Evolutionary conservation across 2,888 invertebrate species (phyloP).

Genomic region (Sarcophaga carnaria): DNA sequence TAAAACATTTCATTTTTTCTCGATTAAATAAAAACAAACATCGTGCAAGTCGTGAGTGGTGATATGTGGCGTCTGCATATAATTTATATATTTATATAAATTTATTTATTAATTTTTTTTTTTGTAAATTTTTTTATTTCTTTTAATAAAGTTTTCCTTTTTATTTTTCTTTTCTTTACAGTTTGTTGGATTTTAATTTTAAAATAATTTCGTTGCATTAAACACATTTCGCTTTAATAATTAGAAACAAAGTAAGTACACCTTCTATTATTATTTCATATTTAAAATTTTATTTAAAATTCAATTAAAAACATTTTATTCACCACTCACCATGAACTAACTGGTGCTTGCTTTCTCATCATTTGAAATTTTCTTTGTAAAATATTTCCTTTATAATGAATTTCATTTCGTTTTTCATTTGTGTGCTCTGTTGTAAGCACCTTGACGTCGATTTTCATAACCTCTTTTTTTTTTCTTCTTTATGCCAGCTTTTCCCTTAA

Average conservation of each 20-base stretch:
- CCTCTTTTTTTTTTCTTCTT: background rate
- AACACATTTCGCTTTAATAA: conserved; percentile 46
- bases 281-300: background rate
- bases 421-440: background rate
- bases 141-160: conserved; percentile 3
- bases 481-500: background rate
- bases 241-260: conserved; percentile 29
- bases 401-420: background rate
- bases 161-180: conserved; percentile 37
- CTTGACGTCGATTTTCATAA: background rate
- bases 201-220: conserved; percentile 35
- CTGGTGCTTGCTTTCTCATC: too few relatives aligned
- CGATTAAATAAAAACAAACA: too few relatives aligned
- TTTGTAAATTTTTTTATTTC: background rate
- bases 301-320: background rate
- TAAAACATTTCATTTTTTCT: too few relatives aligned
- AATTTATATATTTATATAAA: too few relatives aligned
- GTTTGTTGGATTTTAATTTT: conserved; percentile 55
- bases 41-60: too few relatives aligned
- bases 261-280: background rate
- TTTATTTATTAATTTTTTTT: background rate
- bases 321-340: too few relatives aligned
- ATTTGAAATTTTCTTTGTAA: background rate
- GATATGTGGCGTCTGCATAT: too few relatives aligned
- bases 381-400: background rate